phyloP scores from a whole-genome alignment of 2,113 vertebrate species.

The Anser cygnoides region DNA sequence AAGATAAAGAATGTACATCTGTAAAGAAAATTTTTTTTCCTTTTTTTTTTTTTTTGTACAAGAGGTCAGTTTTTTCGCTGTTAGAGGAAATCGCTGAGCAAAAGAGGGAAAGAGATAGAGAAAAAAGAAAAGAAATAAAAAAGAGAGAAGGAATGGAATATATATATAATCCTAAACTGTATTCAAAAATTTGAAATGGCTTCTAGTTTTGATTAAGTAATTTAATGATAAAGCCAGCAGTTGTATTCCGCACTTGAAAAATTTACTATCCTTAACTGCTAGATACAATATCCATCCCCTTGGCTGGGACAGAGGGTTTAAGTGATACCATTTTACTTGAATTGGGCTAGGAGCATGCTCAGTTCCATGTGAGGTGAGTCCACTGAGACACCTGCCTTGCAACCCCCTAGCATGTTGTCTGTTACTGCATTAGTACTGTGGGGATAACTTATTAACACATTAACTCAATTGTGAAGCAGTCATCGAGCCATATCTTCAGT shows the following conservation, averaged over 20 bases:
- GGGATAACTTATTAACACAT: background rate
- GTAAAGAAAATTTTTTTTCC: background rate
- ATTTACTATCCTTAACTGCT: background rate
- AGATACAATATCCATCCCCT: background rate
- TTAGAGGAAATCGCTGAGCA: background rate
- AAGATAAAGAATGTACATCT: background rate
- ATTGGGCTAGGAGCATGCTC: accelerated
- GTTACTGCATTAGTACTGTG: background rate
- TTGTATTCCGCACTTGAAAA: background rate
- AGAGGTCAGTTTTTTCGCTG: background rate
- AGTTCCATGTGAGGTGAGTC: background rate
- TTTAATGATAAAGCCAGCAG: background rate
- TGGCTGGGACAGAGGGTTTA: background rate
- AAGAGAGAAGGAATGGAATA: background rate
- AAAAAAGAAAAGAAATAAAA: background rate
- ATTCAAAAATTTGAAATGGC: background rate
- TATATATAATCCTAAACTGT: accelerated
- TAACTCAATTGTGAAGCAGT: background rate
- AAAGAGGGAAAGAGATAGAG: accelerated
- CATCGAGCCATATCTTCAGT: background rate
- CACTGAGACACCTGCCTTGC: background rate
- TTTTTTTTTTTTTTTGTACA: background rate
- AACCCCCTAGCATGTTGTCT: background rate
- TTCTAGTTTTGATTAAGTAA: background rate
- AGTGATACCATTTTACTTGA: background rate